Percentiles rank a stretch among this genome's conserved stretches.
These are phyloP conservation scores for Tadarida brasiliensis DNA, from an alignment of 2,797 vertebrate genomes.

Conservation along the genomic window DNA sequence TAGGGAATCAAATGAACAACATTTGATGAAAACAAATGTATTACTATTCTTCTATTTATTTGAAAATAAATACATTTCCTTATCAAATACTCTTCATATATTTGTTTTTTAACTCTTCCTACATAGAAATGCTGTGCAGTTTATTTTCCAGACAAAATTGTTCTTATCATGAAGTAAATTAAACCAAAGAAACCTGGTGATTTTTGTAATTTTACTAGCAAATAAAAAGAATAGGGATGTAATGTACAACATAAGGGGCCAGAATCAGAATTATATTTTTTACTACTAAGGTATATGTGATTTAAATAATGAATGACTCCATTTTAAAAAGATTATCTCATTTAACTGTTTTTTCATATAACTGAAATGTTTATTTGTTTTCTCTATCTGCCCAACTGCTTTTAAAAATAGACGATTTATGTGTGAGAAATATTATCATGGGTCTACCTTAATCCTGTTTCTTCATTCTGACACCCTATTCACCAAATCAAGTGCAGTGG, in stretches of 20 bases:
- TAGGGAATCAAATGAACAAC: background rate
- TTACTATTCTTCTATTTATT: background rate
- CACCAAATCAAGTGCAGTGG: background rate
- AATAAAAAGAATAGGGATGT: background rate
- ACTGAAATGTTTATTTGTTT: background rate
- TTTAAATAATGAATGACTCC: background rate
- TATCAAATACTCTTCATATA: background rate
- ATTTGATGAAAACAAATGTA: constrained; percentile 36
- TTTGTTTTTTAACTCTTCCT: background rate
- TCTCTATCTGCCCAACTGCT: background rate
- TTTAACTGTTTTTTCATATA: background rate
- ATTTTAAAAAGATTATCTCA: background rate
- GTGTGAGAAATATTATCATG: background rate
- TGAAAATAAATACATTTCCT: background rate
- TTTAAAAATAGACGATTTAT: background rate
- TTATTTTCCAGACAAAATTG: background rate
- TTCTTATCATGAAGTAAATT: constrained; percentile 21
- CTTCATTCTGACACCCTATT: background rate
- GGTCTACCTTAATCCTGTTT: background rate
- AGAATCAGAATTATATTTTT: background rate
- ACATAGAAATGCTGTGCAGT: background rate
- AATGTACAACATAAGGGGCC: background rate
- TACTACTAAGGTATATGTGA: background rate
- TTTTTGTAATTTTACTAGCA: background rate
- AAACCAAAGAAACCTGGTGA: background rate